These are phyloP conservation scores for Phymanthus crucifer DNA, from an alignment of 92 coral and sea anemone species.

Conservation along the genomic window DNA sequence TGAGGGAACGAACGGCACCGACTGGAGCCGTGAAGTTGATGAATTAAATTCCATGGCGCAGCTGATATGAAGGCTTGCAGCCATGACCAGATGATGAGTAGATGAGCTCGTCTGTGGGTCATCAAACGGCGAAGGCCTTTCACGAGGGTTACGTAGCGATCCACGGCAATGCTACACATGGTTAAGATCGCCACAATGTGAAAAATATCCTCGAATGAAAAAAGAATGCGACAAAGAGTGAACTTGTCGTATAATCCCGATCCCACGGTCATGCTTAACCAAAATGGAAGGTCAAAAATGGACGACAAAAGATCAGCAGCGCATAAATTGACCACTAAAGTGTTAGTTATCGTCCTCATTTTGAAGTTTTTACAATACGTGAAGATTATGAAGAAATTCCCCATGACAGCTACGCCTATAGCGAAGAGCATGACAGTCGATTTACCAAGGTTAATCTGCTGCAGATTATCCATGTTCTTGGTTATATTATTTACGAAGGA, in stretches of 20 bases:
- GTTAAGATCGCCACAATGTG: conserved; percentile 71
- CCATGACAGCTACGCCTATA: conserved; percentile 62
- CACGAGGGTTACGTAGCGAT: conserved; percentile 73
- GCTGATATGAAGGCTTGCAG: conserved; percentile 62
- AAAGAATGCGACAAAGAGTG: conserved; percentile 54
- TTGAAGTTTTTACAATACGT: conserved; percentile 73
- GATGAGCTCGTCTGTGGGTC: conserved; percentile 58
- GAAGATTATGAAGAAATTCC: conserved; percentile 72
- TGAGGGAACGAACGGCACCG: conserved; percentile 64
- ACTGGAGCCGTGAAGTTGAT: conserved; percentile 5
- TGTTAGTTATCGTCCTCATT: conserved; percentile 81
- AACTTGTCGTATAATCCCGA: conserved; percentile 40
- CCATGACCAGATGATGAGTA: conserved; percentile 71
- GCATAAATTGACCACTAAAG: conserved; percentile 74
- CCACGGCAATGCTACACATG: conserved; percentile 80
- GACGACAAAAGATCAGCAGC: conserved; percentile 74
- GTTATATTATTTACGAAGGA: neutral
- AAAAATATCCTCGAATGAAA: conserved; percentile 69
- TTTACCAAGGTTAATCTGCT: conserved; percentile 21
- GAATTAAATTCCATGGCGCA: conserved; percentile 63
- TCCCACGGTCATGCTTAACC: conserved; percentile 49
- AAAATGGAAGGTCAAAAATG: conserved; percentile 68
- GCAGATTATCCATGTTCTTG: neutral
- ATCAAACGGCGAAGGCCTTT: conserved; percentile 71
- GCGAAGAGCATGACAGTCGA: conserved; percentile 49